Conservation (phyloP, 2,797 vertebrate genomes). For the Falco rusticolus region DNA sequence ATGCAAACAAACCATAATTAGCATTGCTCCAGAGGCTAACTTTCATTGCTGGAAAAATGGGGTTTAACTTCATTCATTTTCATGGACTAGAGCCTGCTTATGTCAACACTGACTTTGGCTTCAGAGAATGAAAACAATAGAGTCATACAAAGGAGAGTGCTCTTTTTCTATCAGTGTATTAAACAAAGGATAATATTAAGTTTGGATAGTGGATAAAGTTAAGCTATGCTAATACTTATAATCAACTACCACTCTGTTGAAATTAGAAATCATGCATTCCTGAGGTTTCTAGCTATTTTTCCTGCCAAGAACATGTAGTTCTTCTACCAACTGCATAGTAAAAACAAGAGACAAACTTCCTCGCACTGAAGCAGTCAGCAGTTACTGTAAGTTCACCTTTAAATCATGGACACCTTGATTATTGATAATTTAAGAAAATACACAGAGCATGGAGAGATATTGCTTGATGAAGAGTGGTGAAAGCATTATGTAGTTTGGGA, state of each 20-base stretch:
- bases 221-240: slow-evolving; percentile 74
- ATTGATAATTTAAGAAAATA: background rate
- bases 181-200: slow-evolving; percentile 76
- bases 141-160: slow-evolving; percentile 47
- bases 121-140: slow-evolving; percentile 60
- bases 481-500: background rate
- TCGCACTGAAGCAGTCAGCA: background rate
- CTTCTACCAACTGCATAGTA: slow-evolving; percentile 16
- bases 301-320: slow-evolving; percentile 64
- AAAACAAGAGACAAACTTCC: slow-evolving; percentile 30
- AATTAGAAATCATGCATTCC: slow-evolving; percentile 73
- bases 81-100: slow-evolving; percentile 48
- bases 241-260: slow-evolving; percentile 70
- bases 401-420: background rate
- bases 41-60: slow-evolving; percentile 41
- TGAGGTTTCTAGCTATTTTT: slow-evolving; percentile 72
- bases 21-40: slow-evolving; percentile 24
- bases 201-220: slow-evolving; percentile 74
- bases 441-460: background rate
- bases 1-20: slow-evolving; percentile 54
- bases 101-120: slow-evolving; percentile 53
- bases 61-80: slow-evolving; percentile 51
- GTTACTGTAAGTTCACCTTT: slow-evolving; percentile 16
- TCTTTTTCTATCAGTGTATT: slow-evolving; percentile 61
- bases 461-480: background rate